These are phyloP conservation scores for Agonopterix arenella DNA, from an alignment of 2,888 invertebrate species.

Conservation along the genomic window DNA sequence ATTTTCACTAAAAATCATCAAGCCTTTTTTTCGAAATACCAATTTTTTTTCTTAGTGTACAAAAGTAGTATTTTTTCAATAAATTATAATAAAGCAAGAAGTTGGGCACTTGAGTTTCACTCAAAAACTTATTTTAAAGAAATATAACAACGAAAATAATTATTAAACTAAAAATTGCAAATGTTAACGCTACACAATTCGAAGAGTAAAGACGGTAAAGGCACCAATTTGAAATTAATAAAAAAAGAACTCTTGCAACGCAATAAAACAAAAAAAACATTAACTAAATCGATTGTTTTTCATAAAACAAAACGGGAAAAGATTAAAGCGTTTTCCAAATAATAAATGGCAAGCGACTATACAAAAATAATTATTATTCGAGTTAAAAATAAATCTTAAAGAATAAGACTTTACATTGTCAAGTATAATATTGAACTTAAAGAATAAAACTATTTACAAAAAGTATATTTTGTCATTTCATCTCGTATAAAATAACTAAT, in stretches of 20 bases:
- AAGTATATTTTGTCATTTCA: constrained; percentile 1
- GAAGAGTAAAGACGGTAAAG: constrained; percentile 2
- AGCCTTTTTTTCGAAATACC: constrained; percentile 2
- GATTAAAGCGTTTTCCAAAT: constrained; percentile 4
- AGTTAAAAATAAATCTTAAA: constrained; percentile 19
- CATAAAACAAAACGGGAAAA: constrained; percentile 8
- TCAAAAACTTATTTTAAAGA: constrained; percentile 36
- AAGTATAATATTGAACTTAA: constrained; percentile 4
- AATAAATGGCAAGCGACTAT: constrained; percentile 49
- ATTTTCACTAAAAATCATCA: constrained; percentile 17
- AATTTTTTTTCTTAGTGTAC: not conserved
- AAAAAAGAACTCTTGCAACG: not conserved
- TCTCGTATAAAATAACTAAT: not conserved
- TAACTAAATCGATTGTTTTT: constrained; percentile 16
- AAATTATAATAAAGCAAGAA: constrained; percentile 59
- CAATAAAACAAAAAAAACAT: constrained; percentile 7
- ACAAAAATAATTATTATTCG: constrained; percentile 36
- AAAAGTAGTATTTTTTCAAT: constrained; percentile 23
- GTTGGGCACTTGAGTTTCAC: constrained; percentile 63
- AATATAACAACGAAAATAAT: constrained; percentile 27
- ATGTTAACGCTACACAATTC: constrained; percentile 3
- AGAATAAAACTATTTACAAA: constrained; percentile 8
- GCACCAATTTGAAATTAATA: constrained; percentile 3
- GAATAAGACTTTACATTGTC: not conserved
- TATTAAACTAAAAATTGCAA: constrained; percentile 10